Conservation (phyloP, 2,113 vertebrate genomes). For the Muntiacus muntjak region DNA sequence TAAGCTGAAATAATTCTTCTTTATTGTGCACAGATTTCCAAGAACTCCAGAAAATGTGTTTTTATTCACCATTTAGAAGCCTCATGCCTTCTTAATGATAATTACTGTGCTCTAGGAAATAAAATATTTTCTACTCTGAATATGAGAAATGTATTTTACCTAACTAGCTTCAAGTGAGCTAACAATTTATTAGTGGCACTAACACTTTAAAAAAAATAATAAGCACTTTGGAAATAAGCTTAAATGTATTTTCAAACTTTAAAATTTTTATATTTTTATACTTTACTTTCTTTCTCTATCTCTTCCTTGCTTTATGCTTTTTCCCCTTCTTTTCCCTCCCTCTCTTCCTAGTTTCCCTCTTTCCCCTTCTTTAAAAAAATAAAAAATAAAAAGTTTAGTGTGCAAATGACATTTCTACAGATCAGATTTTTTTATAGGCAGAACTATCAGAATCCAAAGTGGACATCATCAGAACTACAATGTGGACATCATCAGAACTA, state of each 20-base stretch:
- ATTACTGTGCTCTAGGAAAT: constrained; percentile 25
- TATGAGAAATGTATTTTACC: neutral
- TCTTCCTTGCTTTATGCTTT: neutral
- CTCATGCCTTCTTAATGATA: neutral
- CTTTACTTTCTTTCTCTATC: neutral
- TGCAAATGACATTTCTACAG: neutral
- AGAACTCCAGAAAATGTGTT: neutral
- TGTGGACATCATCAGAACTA: neutral
- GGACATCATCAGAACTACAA: neutral
- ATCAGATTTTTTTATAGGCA: neutral
- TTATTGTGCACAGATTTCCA: constrained; percentile 1
- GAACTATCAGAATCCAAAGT: neutral
- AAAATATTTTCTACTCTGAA: neutral
- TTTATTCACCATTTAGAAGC: neutral
- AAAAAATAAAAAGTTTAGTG: neutral
- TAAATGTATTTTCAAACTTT: neutral
- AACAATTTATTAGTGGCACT: neutral
- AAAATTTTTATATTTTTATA: neutral
- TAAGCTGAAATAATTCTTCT: neutral
- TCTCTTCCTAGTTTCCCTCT: neutral
- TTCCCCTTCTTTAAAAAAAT: neutral
- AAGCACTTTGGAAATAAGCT: neutral
- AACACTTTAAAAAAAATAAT: neutral
- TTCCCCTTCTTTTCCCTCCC: neutral
- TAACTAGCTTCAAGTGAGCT: neutral